Evolutionary conservation across 1,140 invertebrate species (phyloP).

Genomic region (roundworm (Caenorhabditis elegans)): WBcel235 BX284604.4:697501-698000

Average conservation of each 20-base stretch:
- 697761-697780: not conserved
- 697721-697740: not conserved
- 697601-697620: not conserved
- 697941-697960: not conserved
- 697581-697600: not conserved
- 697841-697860: not conserved
- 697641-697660: not conserved
- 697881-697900: not conserved
- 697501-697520: not conserved
- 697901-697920: not conserved
- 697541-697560: not conserved
- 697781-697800: not conserved
- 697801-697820: not conserved
- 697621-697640: not conserved
- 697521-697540: not conserved
- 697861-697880: not conserved
- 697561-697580: not conserved
- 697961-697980: not conserved
- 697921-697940: not conserved
- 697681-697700: not conserved
- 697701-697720: slow-evolving; percentile 4
- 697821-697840: not conserved
- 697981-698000: not conserved
- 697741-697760: not conserved
- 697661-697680: not conserved